Base-by-base conservation (phyloP, 1,140 invertebrate genomes). In the Zaprionus kolodkinae region DNA sequence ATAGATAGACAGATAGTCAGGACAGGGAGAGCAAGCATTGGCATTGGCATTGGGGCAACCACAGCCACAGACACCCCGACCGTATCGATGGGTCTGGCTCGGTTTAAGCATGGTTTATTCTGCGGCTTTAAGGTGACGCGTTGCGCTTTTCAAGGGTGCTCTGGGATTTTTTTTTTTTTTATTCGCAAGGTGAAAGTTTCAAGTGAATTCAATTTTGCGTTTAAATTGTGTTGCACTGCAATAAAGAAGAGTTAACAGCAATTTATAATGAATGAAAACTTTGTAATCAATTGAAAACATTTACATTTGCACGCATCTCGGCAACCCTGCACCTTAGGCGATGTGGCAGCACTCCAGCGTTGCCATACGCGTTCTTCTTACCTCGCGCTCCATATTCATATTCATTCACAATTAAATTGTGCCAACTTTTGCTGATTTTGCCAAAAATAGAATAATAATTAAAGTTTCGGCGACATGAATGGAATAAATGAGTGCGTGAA, bases 91-190 rank as follows among this genome's bases (percentile, higher is more conserved):
- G 30, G n/a, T 57, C n/a, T 54, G 38, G n/a, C 48, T 25, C 62
- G n/a, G 30, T 52, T 57, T 21, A 36, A 50, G 33, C n/a, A 27
- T 45, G 38, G 30, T 55, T 55, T 57, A 54, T 63, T 62, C 62
- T 72, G 62, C 50, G 69, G 57, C 69, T 73, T 77, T 67, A 77
- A 77, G 43, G 45, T 56, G 40, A 40, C 38, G 62, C 50, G 54
- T 55, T 72, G 69, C 55, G 67, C 72, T 54, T 70, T 70, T 70
- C 11, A 48, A 56, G 35, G 21, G 21, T 21, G 17, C 30, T 43
- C 27, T 2, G 10, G 6, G 11, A 55, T 61, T 61, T 48, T 48
- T 61, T 67, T 15, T 61, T 61, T 48, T 48, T 61, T 67, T 15
- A 45, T 66, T n/a, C 15, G 3, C 1, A 30, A n/a, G 2, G 13